Conservation (phyloP, 2,888 invertebrate species). For the Drosophila rubida region DNA sequence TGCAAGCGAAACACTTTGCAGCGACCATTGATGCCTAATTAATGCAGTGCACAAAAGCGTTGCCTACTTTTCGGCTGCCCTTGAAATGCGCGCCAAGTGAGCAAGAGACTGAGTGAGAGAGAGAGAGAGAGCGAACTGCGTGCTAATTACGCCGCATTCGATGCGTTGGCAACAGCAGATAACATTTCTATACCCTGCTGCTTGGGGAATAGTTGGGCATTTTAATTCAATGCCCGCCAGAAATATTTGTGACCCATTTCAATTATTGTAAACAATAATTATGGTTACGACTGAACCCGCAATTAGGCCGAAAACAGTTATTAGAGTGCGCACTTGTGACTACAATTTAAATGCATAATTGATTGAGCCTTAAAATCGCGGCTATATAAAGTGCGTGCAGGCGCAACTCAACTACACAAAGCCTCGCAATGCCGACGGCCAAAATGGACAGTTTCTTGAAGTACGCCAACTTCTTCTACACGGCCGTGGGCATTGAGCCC, state of each 20-base stretch:
- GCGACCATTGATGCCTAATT: background rate
- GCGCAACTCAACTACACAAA: background rate
- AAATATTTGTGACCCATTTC: too few species aligned
- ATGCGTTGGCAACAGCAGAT: conserved; percentile 25
- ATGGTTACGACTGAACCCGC: accelerated
- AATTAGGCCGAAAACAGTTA: background rate
- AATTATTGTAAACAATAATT: background rate
- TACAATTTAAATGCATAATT: background rate
- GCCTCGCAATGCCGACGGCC: conserved; percentile 31
- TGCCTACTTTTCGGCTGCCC: conserved; percentile 75
- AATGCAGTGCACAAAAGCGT: conserved; percentile 29
- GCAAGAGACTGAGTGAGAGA: conserved; percentile 10
- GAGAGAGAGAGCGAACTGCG: conserved; percentile 22
- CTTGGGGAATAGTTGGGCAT: background rate
- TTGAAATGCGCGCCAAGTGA: conserved; percentile 31
- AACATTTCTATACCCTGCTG: conserved; percentile 19
- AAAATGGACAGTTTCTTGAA: conserved; percentile 69
- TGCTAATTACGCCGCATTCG: conserved; percentile 57
- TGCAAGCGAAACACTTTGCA: background rate
- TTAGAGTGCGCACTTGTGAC: background rate
- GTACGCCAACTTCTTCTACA: conserved; percentile 76
- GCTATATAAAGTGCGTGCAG: conserved; percentile 40
- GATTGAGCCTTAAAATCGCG: background rate
- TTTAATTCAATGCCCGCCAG: too few species aligned
- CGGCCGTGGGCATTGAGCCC: conserved; percentile 64